Conservation (phyloP, 2,888 invertebrate species). For the Ischnura elegans region DNA sequence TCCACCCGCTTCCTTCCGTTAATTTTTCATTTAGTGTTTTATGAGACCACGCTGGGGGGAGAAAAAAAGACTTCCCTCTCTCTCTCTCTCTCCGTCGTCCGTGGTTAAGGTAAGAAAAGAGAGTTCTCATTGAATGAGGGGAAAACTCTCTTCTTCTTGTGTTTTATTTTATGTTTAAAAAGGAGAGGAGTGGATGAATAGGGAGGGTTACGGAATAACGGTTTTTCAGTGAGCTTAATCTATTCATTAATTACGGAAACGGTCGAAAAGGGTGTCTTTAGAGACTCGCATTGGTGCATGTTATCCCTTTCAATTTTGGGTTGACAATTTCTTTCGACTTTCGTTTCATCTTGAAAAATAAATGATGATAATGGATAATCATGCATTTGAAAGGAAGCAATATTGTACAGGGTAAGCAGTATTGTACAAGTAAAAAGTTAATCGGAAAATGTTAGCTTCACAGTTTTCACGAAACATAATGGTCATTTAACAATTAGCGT, state of each 20-base stretch:
- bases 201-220: constrained; percentile 5
- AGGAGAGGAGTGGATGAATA: background rate
- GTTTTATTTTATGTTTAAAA: background rate
- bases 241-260: constrained; percentile 27
- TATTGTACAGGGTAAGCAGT: too few species aligned
- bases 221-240: constrained; percentile 5
- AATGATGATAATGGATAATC: too few species aligned
- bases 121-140: background rate
- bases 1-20: background rate
- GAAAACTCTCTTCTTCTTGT: background rate
- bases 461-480: too few species aligned
- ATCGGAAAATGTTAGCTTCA: too few species aligned
- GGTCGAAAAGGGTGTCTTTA: background rate
- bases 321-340: background rate
- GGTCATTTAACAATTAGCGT: too few species aligned
- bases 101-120: constrained; percentile 8
- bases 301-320: background rate
- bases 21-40: background rate
- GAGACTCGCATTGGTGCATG: background rate
- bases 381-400: too few species aligned
- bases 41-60: background rate
- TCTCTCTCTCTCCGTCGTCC: constrained; percentile 3
- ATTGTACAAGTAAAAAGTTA: too few species aligned
- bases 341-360: background rate
- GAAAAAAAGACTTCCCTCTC: constrained; percentile 4